phyloP scores from a whole-genome alignment of 1,140 invertebrate genomes.

The Schmidtea mediterranea region DNA sequence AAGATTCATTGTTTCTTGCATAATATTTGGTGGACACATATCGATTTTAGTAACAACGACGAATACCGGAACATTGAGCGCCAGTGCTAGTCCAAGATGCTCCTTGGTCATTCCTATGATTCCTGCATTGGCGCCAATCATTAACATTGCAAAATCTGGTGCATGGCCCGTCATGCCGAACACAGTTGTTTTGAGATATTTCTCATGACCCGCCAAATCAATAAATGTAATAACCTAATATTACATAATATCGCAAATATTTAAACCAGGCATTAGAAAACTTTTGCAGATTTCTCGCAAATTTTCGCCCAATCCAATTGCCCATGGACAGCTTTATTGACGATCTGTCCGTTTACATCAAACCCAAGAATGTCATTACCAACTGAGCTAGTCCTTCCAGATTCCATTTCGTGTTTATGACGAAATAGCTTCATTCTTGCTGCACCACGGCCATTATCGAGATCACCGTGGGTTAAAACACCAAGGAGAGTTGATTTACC shows the following conservation, averaged over 20 bases:
- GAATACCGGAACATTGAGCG: constrained; percentile 89
- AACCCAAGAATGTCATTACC: constrained; percentile 96
- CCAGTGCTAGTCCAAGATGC: constrained; percentile 74
- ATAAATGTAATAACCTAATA: constrained; percentile 60
- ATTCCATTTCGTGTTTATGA: constrained; percentile 95
- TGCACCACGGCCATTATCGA: constrained; percentile 79
- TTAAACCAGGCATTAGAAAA: constrained; percentile 20
- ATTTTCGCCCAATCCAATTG: constrained; percentile 96
- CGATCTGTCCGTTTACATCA: constrained; percentile 48
- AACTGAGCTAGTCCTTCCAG: constrained; percentile 82
- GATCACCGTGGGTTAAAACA: constrained; percentile 80
- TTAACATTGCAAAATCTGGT: constrained; percentile 94
- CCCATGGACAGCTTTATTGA: constrained; percentile 68
- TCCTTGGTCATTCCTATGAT: constrained; percentile 98
- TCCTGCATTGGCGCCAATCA: constrained; percentile 87
- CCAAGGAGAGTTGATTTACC: constrained; percentile 89
- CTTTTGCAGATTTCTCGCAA: constrained; percentile 85
- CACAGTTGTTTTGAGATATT: constrained; percentile 90
- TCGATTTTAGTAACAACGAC: constrained; percentile 96
- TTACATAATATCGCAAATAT: neutral
- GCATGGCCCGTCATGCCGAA: constrained; percentile 98
- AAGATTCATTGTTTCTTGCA: constrained; percentile 72
- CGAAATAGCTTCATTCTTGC: constrained; percentile 67
- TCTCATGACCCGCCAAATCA: constrained; percentile 88
- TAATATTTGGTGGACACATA: constrained; percentile 87